Evolutionary conservation across 2,113 vertebrate species (phyloP).

Genomic region (Regulus satrapa): DNA sequence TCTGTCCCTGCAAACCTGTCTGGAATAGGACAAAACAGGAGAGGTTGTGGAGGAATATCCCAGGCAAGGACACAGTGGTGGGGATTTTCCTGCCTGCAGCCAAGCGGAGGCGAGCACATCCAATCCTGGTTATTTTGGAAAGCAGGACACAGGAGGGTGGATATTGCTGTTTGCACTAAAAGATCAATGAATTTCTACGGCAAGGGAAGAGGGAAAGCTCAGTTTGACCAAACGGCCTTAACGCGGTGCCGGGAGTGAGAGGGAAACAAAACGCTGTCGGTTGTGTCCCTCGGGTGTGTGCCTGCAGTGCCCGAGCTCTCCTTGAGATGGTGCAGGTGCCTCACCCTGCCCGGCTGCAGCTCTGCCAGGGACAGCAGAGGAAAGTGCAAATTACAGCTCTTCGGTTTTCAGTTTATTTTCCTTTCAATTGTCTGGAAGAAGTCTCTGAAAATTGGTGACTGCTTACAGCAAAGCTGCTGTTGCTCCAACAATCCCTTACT

Average conservation of each 20-base stretch:
- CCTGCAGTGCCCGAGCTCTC: not conserved
- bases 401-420: not conserved
- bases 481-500: not conserved
- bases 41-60: not conserved
- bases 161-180: fast-evolving
- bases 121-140: not conserved
- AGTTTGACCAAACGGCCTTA: fast-evolving
- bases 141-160: not conserved
- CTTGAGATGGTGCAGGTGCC: slow-evolving; percentile 34
- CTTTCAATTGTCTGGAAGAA: not conserved
- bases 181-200: not conserved
- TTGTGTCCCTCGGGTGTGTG: fast-evolving
- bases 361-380: not conserved
- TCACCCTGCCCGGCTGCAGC: not conserved
- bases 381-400: not conserved
- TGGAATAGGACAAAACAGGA: fast-evolving
- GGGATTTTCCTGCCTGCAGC: not conserved
- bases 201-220: not conserved
- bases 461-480: not conserved
- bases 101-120: fast-evolving
- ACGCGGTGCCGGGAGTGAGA: fast-evolving
- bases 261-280: not conserved
- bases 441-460: not conserved
- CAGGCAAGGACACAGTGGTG: not conserved
- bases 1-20: not conserved